phyloP scores from a whole-genome alignment of 2,797 vertebrate genomes.

The Periophthalmus magnuspinnatus region DNA sequence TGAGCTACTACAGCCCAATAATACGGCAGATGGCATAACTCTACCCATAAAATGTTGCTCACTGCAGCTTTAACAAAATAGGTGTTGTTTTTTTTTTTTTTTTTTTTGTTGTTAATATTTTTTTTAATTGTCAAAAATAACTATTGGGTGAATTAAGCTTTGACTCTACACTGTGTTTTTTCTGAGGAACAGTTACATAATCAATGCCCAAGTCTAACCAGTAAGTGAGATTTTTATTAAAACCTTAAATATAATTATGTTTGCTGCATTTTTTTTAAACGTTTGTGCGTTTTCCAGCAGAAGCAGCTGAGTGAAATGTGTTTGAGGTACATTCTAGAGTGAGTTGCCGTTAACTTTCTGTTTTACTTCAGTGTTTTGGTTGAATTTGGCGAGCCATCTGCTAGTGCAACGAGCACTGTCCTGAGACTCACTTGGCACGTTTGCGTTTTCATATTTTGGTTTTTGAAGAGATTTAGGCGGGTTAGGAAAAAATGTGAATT shows the following conservation, averaged over 20 bases:
- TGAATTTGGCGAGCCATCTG: slow-evolving; percentile 43
- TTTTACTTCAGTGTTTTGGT: slow-evolving; percentile 42
- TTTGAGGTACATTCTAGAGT: slow-evolving; percentile 11
- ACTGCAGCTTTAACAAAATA: no score
- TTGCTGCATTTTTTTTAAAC: neutral
- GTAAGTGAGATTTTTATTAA: no score
- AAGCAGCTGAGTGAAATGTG: neutral
- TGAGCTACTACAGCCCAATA: no score
- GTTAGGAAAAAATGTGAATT: neutral
- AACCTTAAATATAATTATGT: neutral
- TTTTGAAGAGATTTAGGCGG: slow-evolving; percentile 31
- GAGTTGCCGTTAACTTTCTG: slow-evolving; percentile 26
- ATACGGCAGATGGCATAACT: no score
- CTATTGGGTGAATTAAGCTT: no score
- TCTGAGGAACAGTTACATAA: no score
- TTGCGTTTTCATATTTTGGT: slow-evolving; percentile 14
- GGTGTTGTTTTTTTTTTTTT: no score
- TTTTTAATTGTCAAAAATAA: no score
- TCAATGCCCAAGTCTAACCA: no score
- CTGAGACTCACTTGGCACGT: slow-evolving; percentile 29
- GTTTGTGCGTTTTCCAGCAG: neutral
- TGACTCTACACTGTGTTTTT: no score
- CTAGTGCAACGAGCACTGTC: slow-evolving; percentile 8
- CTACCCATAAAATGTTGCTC: no score
- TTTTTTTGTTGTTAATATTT: no score